These are phyloP conservation scores for Aleiodes alternator DNA, from an alignment of 2,888 invertebrate genomes.

Conservation along the genomic window DNA sequence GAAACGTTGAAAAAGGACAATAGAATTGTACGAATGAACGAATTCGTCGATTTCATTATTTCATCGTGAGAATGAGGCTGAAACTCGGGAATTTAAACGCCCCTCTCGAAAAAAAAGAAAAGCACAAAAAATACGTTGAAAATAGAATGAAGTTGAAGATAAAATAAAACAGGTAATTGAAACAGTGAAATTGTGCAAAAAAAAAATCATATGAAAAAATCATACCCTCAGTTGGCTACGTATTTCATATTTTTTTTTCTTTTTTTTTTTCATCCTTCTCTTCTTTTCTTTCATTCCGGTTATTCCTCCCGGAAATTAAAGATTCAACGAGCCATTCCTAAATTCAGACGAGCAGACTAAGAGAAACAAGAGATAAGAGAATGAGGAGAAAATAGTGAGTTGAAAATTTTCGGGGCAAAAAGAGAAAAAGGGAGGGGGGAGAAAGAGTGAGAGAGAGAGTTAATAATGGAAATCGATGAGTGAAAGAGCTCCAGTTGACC, in stretches of 20 bases:
- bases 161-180: conserved; percentile 29
- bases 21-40: conserved; percentile 3
- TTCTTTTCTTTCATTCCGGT: conserved; percentile 12
- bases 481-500: conserved; percentile 54
- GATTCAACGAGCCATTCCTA: conserved; percentile 70
- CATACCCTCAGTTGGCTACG: not conserved
- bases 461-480: conserved; percentile 68
- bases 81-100: conserved; percentile 22
- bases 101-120: not conserved
- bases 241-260: conserved; percentile 6
- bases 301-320: conserved; percentile 69
- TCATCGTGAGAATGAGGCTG: conserved; percentile 33
- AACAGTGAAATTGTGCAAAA: conserved; percentile 27
- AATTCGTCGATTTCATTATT: conserved; percentile 27
- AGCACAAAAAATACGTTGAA: not conserved
- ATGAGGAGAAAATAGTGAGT: conserved; percentile 24
- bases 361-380: conserved; percentile 58
- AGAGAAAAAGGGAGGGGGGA: conserved; percentile 22
- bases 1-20: conserved; percentile 1
- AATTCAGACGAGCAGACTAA: conserved; percentile 62
- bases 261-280: not conserved
- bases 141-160: conserved; percentile 23
- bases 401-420: not conserved
- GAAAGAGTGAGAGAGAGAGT: conserved; percentile 44
- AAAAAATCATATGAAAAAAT: conserved; percentile 35